phyloP scores from a whole-genome alignment of 2,113 vertebrate species.

The Esox niger region DNA sequence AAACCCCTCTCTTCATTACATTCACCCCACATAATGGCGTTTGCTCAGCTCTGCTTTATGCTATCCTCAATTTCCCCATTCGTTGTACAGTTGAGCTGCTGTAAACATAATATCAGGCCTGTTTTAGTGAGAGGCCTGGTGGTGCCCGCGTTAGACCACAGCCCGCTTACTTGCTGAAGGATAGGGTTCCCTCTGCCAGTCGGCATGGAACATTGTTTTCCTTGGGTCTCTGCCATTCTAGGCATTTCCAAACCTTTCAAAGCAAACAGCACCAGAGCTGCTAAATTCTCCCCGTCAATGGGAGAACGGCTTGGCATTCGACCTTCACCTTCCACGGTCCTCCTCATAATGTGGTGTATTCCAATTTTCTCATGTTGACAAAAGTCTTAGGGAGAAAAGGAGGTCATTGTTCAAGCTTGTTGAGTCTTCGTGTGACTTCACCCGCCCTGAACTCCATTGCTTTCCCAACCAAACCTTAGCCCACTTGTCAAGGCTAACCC shows the following conservation, averaged over 20 bases:
- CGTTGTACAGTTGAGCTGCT: conserved; percentile 37
- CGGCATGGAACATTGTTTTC: conserved; percentile 45
- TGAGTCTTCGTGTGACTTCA: conserved; percentile 48
- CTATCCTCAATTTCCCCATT: conserved; percentile 27
- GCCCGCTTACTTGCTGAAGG: conserved; percentile 32
- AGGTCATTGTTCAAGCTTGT: conserved; percentile 47
- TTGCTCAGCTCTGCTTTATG: conserved; percentile 40
- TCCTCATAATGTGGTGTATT: conserved; percentile 42
- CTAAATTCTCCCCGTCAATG: conserved; percentile 48
- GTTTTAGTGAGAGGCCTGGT: conserved; percentile 30
- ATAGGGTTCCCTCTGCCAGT: conserved; percentile 46
- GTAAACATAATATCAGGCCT: conserved; percentile 49
- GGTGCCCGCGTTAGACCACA: conserved; percentile 31
- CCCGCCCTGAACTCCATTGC: conserved; percentile 32
- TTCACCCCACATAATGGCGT: conserved; percentile 36
- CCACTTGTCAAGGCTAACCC: conserved; percentile 30
- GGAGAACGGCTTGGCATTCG: conserved; percentile 39
- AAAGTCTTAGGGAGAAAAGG: conserved; percentile 45
- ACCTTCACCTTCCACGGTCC: conserved; percentile 44
- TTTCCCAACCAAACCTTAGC: conserved; percentile 25
- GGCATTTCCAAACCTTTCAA: conserved; percentile 46
- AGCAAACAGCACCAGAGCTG: conserved; percentile 56
- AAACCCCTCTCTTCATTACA: conserved; percentile 34
- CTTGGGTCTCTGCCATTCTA: conserved; percentile 43
- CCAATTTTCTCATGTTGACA: conserved; percentile 56